Evolutionary conservation across 2,888 invertebrate species (phyloP).

Genomic region (Dorcus hopei): DNA sequence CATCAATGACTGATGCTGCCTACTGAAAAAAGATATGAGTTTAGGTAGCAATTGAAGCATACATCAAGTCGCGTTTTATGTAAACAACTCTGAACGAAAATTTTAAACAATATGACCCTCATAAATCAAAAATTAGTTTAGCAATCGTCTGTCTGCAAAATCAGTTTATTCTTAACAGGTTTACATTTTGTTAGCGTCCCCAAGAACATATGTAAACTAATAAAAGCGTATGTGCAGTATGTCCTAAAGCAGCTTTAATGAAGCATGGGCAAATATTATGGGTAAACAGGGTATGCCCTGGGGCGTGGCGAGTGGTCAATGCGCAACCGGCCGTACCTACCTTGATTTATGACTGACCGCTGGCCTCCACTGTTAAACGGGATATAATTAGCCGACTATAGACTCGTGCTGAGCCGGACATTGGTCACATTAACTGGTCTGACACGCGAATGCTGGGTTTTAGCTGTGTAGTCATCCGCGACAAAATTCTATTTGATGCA

Average conservation of each 20-base stretch:
- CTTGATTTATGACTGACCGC: slow-evolving; percentile 37
- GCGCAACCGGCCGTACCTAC: slow-evolving; percentile 24
- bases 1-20: too few species aligned
- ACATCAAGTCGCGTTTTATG: too few species aligned
- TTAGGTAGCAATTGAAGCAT: too few species aligned
- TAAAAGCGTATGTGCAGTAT: background rate
- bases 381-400: slow-evolving; percentile 35
- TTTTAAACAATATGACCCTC: too few species aligned
- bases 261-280: slow-evolving; percentile 47
- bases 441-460: slow-evolving; percentile 20
- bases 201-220: slow-evolving; percentile 13
- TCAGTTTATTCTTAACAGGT: too few species aligned
- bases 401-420: slow-evolving; percentile 38
- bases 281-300: slow-evolving; percentile 45
- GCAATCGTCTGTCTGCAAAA: too few species aligned
- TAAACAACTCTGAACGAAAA: too few species aligned
- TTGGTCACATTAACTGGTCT: slow-evolving; percentile 33
- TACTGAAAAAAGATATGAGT: too few species aligned
- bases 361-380: slow-evolving; percentile 30
- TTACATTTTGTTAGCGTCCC: background rate
- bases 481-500: slow-evolving; percentile 1
- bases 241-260: slow-evolving; percentile 31
- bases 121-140: too few species aligned
- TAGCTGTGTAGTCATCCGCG: slow-evolving; percentile 20
- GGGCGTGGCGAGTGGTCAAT: slow-evolving; percentile 39